phyloP scores from a whole-genome alignment of 2,888 invertebrate genomes.

The Epinotia brunnichana region DNA sequence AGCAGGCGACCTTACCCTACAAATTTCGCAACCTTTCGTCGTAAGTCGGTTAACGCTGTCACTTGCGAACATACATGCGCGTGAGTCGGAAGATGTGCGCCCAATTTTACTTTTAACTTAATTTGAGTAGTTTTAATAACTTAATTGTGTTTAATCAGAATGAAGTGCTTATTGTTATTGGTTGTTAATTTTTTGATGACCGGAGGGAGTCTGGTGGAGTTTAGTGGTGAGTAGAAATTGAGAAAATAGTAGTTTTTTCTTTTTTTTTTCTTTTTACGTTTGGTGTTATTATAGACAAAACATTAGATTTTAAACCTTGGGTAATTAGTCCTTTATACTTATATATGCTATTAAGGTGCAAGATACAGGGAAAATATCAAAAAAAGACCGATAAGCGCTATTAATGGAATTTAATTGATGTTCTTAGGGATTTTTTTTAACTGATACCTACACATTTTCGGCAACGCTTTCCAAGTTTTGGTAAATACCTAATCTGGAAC shows the following conservation, averaged over 20 bases:
- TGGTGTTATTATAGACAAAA: too few species aligned
- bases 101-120: constrained; percentile 13
- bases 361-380: too few species aligned
- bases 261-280: too few species aligned
- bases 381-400: too few species aligned
- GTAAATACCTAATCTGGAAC: too few species aligned
- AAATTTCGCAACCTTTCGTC: constrained; percentile 21
- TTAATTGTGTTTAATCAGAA: constrained; percentile 13
- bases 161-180: constrained; percentile 37
- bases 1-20: constrained; percentile 36
- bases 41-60: constrained; percentile 28
- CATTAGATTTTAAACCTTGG: too few species aligned
- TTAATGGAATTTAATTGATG: too few species aligned
- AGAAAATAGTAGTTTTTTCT: background rate
- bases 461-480: too few species aligned
- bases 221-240: constrained; percentile 47
- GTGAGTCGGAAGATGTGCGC: constrained; percentile 22
- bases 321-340: too few species aligned
- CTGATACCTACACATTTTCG: too few species aligned
- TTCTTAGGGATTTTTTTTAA: too few species aligned
- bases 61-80: background rate
- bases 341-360: too few species aligned
- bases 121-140: background rate
- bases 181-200: constrained; percentile 35
- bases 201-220: constrained; percentile 45